Evolutionary conservation across 2,888 invertebrate species (phyloP).

Genomic region (Stramonita haemastoma): DNA sequence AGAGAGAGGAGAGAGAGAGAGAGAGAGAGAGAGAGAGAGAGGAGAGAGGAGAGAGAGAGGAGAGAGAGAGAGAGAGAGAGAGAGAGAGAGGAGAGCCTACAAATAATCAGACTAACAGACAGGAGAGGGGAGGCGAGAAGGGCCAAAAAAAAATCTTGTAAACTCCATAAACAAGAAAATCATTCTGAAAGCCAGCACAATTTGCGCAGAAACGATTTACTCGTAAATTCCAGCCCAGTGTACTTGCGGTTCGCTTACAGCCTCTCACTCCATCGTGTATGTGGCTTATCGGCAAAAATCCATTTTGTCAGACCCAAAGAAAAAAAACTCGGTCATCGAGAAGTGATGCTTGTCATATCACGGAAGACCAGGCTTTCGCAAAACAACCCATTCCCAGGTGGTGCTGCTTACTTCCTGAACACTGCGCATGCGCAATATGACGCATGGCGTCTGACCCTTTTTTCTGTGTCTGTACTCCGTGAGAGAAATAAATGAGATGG

Average conservation of each 20-base stretch:
- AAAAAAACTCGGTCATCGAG: constrained; percentile 9
- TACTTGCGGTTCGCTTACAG: neutral
- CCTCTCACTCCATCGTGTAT: neutral
- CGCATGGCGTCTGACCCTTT: constrained; percentile 18
- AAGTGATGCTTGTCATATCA: constrained; percentile 3
- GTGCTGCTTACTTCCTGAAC: neutral
- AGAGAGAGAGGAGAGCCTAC: too few species aligned
- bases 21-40: too few species aligned
- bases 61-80: too few species aligned
- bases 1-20: too few species aligned
- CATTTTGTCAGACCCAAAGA: neutral
- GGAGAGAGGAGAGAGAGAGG: too few species aligned
- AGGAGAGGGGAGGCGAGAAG: too few species aligned
- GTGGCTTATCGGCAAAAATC: neutral
- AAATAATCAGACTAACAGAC: too few species aligned
- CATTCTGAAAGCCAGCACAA: neutral
- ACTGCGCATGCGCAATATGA: constrained; percentile 13
- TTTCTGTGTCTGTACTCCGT: neutral
- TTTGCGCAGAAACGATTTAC: neutral
- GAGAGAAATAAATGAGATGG: too few species aligned
- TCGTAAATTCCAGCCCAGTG: constrained; percentile 5
- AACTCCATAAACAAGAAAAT: neutral
- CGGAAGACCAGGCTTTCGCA: constrained; percentile 18
- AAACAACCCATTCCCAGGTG: constrained; percentile 10
- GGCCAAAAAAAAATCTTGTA: neutral